Evolutionary conservation across 2,888 invertebrate genomes (phyloP).

Genomic region (Gerris lacustris): DNA sequence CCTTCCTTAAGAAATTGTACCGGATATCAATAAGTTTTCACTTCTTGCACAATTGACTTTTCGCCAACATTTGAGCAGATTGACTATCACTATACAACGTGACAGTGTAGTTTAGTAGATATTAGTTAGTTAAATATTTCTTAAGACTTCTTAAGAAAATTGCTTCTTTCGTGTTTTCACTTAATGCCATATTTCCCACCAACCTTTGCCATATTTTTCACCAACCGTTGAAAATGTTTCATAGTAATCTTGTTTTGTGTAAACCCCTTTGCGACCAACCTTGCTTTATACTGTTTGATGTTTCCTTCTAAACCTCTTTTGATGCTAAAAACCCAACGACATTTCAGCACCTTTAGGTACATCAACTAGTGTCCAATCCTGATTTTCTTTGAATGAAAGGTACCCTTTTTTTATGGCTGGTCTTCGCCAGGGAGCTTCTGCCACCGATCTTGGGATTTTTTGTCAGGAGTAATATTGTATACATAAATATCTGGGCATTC

Average conservation of each 20-base stretch:
- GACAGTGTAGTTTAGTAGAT: too few species aligned
- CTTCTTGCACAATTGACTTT: not conserved
- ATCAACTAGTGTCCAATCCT: not conserved
- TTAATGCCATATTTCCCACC: not conserved
- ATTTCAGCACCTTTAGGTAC: not conserved
- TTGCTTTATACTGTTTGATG: not conserved
- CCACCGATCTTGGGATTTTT: not conserved
- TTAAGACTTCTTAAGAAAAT: not conserved
- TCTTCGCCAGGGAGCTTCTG: too few species aligned
- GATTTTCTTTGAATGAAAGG: too few species aligned
- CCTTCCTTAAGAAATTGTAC: not conserved
- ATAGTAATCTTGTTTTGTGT: not conserved
- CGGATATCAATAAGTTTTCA: not conserved
- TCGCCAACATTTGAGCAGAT: not conserved
- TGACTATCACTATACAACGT: constrained; percentile 1
- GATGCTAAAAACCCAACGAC: not conserved
- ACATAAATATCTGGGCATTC: not conserved
- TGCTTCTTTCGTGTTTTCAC: too few species aligned
- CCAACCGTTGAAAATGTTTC: constrained; percentile 9
- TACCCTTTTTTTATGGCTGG: too few species aligned
- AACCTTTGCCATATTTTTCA: constrained; percentile 9
- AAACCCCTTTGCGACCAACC: not conserved
- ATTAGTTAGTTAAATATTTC: not conserved
- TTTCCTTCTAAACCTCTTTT: not conserved
- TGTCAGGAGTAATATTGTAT: not conserved